Evolutionary conservation across 2,888 invertebrate species (phyloP), one percentile per base, ranked within the genome.

Genomic region (Drosophila maculinotata): DNA sequence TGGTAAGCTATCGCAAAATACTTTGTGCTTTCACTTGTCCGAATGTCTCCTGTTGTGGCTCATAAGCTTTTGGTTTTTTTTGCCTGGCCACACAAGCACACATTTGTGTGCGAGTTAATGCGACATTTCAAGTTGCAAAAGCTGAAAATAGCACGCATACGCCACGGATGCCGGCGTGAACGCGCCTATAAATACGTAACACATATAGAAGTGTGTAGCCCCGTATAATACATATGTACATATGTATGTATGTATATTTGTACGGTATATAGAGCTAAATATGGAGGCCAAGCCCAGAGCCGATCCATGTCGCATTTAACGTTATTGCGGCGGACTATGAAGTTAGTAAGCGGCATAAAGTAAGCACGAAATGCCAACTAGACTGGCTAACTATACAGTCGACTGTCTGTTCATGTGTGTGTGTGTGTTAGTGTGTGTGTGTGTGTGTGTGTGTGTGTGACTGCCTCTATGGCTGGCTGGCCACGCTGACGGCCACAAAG

Each of bases 91-190:
- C 39, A 17, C 17, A 12, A 52, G 39, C 28, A 30, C 51, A 70
- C 68, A 68, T 57, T 62, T 23, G 56, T 69, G 51, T 45, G 47
- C 54, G 44, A 74, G 59, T 68, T 81, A 69, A 73, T 80, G 79
- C 81, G 71, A 75, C 71, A 74, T 66, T 73, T 75, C 45, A 53
- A 71, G 68, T 71, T 60, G 66, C 57, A 64, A 71, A 44, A 54
- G 71, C 82, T 82, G 72, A 78, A 84, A 84, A 87, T 85, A 85
- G 79, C 88, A 88, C 85, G 87, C 85, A 85, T 85, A 85, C 85
- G 85, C 88, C 88, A 87, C 70, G 81, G 79, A 84, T 70, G 73
- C 84, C 79, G 20, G 51, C 53, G 31, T 60, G 51, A 60, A 48
- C 70, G 63, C 52, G 70, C 72, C 66, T 76, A 73, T 66, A 85